Conservation (phyloP, 2,888 invertebrate species). For the Parnassius glacialis region DNA sequence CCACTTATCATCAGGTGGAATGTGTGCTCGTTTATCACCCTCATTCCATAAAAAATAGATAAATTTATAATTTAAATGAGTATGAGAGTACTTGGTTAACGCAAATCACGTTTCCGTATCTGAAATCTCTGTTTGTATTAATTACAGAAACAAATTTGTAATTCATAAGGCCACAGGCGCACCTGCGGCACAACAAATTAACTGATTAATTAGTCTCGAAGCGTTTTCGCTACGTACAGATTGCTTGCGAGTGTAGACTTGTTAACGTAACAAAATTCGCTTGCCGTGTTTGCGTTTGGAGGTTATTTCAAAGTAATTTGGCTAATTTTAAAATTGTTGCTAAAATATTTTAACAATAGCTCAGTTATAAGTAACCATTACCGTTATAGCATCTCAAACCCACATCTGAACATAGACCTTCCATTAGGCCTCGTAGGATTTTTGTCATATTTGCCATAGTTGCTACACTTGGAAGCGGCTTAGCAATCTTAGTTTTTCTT, state of each 20-base stretch:
- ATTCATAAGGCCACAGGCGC: constrained; percentile 46
- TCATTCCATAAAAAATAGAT: no score
- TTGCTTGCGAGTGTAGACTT: constrained; percentile 17
- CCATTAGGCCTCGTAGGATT: no score
- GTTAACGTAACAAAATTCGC: constrained; percentile 22
- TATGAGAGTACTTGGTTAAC: constrained; percentile 1
- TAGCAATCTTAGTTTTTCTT: no score
- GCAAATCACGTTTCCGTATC: constrained; percentile 16
- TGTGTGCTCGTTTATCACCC: no score
- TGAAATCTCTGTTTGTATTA: constrained; percentile 26
- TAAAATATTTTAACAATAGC: background rate
- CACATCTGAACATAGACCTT: no score
- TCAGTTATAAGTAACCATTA: no score
- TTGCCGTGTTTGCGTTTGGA: constrained; percentile 10
- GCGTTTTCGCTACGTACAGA: constrained; percentile 38
- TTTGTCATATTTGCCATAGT: no score
- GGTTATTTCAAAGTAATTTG: constrained; percentile 16
- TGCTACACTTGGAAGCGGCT: no score
- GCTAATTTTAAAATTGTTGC: constrained; percentile 5
- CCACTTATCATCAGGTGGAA: no score
- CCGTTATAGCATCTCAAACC: no score
- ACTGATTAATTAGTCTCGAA: constrained; percentile 62
- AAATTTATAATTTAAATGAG: background rate
- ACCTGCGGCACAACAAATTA: constrained; percentile 52
- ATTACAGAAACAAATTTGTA: constrained; percentile 41